Evolutionary conservation across 2,797 vertebrate species (phyloP).

Genomic region (Lerista edwardsae): DNA sequence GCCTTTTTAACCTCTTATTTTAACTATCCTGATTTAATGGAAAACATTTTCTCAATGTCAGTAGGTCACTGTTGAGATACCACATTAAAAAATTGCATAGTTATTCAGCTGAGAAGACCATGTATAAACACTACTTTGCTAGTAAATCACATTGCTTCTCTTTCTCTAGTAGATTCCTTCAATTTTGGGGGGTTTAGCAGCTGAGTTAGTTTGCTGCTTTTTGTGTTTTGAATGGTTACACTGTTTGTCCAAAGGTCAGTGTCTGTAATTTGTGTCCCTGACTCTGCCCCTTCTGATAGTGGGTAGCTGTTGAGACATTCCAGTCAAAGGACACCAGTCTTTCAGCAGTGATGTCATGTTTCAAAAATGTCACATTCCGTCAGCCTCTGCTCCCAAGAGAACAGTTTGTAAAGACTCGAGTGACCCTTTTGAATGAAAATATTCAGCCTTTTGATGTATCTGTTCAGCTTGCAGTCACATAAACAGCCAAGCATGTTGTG

Average conservation of each 20-base stretch:
- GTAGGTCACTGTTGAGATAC: neutral
- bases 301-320: conserved; percentile 19
- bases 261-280: conserved; percentile 11
- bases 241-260: conserved; percentile 14
- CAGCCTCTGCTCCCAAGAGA: conserved; percentile 4
- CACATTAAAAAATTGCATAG: neutral
- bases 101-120: neutral
- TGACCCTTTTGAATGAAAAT: conserved; percentile 17
- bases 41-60: neutral
- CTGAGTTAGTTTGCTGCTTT: neutral
- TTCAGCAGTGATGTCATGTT: conserved; percentile 23
- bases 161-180: neutral
- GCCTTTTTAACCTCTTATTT: neutral
- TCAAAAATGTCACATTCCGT: conserved; percentile 36
- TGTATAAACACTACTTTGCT: neutral
- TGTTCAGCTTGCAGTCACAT: neutral
- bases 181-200: conserved; percentile 6
- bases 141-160: neutral
- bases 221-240: neutral
- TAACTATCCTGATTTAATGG: neutral
- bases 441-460: conserved; percentile 14
- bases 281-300: conserved; percentile 10
- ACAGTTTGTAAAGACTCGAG: conserved; percentile 15
- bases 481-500: conserved; percentile 5
- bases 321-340: conserved; percentile 22